Conservation (phyloP, 2,797 vertebrate species). For the Falco concolor region DNA sequence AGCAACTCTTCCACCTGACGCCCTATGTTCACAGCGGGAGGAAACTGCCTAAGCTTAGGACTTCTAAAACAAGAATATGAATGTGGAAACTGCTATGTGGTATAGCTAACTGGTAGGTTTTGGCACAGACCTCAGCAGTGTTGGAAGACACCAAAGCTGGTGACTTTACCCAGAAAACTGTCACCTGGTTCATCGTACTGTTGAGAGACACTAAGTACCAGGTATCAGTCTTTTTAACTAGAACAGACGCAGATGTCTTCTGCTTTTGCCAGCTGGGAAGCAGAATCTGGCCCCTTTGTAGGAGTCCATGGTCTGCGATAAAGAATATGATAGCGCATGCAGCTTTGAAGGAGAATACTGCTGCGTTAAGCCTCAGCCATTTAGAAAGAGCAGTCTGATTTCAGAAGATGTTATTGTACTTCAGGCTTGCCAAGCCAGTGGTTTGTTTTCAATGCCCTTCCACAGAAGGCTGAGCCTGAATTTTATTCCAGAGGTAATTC, state of each 20-base stretch:
- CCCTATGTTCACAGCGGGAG: accelerated
- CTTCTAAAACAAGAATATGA: not conserved
- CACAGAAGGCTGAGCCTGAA: not conserved
- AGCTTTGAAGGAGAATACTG: not conserved
- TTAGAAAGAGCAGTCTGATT: not conserved
- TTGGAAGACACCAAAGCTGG: not conserved
- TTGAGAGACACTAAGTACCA: not conserved
- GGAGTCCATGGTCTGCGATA: not conserved
- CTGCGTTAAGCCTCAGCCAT: not conserved
- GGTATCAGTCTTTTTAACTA: not conserved
- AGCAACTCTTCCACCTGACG: not conserved
- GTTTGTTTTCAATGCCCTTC: not conserved
- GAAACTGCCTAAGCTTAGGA: not conserved
- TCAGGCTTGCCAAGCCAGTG: not conserved
- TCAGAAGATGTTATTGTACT: not conserved
- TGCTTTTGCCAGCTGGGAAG: not conserved
- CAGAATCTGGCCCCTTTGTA: not conserved
- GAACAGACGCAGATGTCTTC: not conserved
- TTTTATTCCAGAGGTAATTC: not conserved
- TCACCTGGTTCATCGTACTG: not conserved
- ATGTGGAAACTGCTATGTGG: not conserved
- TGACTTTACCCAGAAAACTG: not conserved
- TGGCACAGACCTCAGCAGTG: not conserved
- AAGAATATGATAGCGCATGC: not conserved
- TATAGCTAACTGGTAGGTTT: not conserved